phyloP scores from a whole-genome alignment of 2,113 vertebrate genomes.

The Hippocampus abdominalis region DNA sequence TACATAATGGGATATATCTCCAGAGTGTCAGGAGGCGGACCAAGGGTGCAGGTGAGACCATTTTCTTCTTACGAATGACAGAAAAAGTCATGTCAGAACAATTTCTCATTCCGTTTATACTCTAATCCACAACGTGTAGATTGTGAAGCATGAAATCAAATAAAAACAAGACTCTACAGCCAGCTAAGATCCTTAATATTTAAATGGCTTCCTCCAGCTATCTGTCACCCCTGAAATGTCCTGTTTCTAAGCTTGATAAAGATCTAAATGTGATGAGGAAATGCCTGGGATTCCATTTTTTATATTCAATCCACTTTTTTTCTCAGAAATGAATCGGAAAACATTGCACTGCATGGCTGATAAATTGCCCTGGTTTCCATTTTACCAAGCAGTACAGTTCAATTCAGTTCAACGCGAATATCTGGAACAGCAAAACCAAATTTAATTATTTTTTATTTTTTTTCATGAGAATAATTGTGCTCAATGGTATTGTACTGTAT shows the following conservation, averaged over 20 bases:
- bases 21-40: conserved; percentile 90
- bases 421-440: background rate
- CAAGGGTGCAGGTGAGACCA: conserved; percentile 87
- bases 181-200: conserved; percentile 8
- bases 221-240: conserved; percentile 51
- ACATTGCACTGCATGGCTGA: conserved; percentile 3
- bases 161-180: too few species aligned
- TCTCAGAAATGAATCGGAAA: conserved; percentile 20
- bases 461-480: too few species aligned
- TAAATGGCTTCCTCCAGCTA: conserved; percentile 43
- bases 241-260: conserved; percentile 40
- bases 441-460: too few species aligned
- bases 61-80: background rate
- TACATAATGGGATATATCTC: conserved; percentile 97
- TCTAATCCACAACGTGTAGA: background rate
- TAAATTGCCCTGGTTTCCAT: background rate
- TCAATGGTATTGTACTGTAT: too few species aligned
- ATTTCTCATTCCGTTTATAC: background rate
- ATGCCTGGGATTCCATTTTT: conserved; percentile 18
- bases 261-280: conserved; percentile 57
- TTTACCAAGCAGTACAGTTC: background rate
- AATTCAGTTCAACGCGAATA: background rate
- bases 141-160: background rate
- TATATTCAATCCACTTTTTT: conserved; percentile 29
- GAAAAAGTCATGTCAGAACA: background rate